A percentile compares a stretch with the other conserved stretches of the same genome.
These are phyloP conservation scores for Plecturocebus donacophilus DNA, from an alignment of 2,113 vertebrate genomes.

Conservation along the genomic window DNA sequence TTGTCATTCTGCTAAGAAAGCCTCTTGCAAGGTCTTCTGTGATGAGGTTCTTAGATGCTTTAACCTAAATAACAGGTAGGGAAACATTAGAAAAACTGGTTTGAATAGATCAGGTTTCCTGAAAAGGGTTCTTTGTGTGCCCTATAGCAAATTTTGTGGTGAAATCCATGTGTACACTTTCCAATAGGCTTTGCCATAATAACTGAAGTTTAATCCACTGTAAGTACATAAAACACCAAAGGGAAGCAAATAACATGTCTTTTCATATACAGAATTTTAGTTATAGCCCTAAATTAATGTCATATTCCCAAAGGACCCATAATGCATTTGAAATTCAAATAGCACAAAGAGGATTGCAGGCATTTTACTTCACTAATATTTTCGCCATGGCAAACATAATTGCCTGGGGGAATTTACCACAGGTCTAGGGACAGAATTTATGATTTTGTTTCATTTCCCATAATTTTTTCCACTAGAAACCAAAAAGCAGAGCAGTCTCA, in stretches of 20 bases:
- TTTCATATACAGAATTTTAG: not conserved
- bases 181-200: not conserved
- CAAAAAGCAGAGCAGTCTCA: not conserved
- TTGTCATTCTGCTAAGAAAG: not conserved
- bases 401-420: not conserved
- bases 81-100: not conserved
- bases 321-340: slow-evolving; percentile 46
- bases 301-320: slow-evolving; percentile 26
- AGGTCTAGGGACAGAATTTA: not conserved
- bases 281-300: slow-evolving; percentile 52
- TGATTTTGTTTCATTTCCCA: not conserved
- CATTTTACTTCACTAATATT: slow-evolving; percentile 22
- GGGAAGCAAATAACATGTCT: not conserved
- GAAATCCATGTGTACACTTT: not conserved
- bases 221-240: slow-evolving; percentile 16
- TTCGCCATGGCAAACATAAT: not conserved
- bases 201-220: not conserved
- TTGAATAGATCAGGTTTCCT: slow-evolving; percentile 8
- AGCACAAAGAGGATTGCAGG: not conserved
- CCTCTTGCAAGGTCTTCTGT: not conserved
- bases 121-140: not conserved
- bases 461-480: not conserved
- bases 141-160: not conserved
- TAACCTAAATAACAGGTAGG: not conserved
- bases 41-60: not conserved